Base-by-base conservation (phyloP, 1,140 invertebrate species). In the Zaprionus vittiger region DNA sequence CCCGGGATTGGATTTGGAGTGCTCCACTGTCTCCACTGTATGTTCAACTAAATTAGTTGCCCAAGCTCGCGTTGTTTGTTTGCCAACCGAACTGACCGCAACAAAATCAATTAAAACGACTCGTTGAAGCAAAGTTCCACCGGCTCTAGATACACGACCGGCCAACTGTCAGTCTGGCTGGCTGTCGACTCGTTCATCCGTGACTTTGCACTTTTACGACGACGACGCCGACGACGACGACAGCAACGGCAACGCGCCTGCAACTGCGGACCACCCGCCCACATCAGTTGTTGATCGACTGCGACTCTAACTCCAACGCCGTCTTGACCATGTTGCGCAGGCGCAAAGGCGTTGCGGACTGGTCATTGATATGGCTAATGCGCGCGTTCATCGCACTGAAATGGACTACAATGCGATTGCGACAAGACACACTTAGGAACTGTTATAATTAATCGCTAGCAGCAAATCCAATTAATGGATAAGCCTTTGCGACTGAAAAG, bases 91-190 rank as follows among this genome's bases (percentile, higher is more conserved):
- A 64, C 63, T 61, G 44, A 34, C 59, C 20, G 65, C 73, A 89
- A 79, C 79, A 84, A 89, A 89, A 90, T 89, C 85, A 89, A 89
- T 89, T 89, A 89, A 89, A 87, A 84, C 76, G 79, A 85, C 60
- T 84, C 84, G 81, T 54, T 79, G 85, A 81, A 89, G 84, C 84
- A 90, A 69, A 89, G 84, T 89, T 89, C 84, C 84, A 85, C 59
- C 64, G 26, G 38, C 47, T 34, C 20, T 2, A 31, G 0, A 28
- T 28, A 5, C 49, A 64, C 49, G 6, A 37, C 65, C 56, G 65
- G 59, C 61, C 66, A 77, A 72, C 76, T 82, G 61, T 15, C 67
- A 80, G 72, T 76, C 14, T 17, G 55, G 9, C 15, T 34, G 7
- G 26, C 64, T 61, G 49, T 65, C 62, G 77, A 66, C 70, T 90